Evolutionary conservation across 2,797 vertebrate genomes (phyloP).

Genomic region (Micromesistius poutassou): DNA sequence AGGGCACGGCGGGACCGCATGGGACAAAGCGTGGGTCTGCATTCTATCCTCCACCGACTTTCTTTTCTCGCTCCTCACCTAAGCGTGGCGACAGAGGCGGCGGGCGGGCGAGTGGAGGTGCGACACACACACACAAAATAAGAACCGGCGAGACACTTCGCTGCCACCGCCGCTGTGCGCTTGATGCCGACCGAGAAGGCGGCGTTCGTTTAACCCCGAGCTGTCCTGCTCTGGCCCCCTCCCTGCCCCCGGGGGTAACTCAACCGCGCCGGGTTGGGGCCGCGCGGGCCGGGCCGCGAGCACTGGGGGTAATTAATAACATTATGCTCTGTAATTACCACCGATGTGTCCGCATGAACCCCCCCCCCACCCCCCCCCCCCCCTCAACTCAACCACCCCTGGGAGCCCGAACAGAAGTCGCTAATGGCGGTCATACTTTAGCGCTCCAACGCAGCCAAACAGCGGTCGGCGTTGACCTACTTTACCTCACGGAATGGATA

Average conservation of each 20-base stretch:
- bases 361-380: slow-evolving; percentile 5
- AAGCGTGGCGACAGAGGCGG: not conserved
- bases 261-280: slow-evolving; percentile 33
- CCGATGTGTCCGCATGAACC: slow-evolving; percentile 58
- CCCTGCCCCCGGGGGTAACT: slow-evolving; percentile 15
- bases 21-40: not conserved
- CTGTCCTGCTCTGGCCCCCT: slow-evolving; percentile 26
- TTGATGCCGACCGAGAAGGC: not conserved
- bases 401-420: slow-evolving; percentile 1
- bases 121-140: not conserved
- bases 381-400: not conserved
- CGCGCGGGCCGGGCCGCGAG: slow-evolving; percentile 29
- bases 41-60: not conserved
- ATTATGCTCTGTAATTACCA: slow-evolving; percentile 74
- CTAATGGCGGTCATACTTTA: not conserved
- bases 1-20: not conserved
- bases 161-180: not conserved
- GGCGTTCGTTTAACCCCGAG: slow-evolving; percentile 54
- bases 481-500: not conserved
- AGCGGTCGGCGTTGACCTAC: not conserved
- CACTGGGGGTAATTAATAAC: slow-evolving; percentile 70
- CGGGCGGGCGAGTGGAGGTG: not conserved
- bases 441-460: not conserved
- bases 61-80: not conserved
- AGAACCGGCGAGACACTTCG: not conserved